Evolutionary conservation across 2,113 vertebrate species (phyloP).

Genomic region (Sakesphorus luctuosus): DNA sequence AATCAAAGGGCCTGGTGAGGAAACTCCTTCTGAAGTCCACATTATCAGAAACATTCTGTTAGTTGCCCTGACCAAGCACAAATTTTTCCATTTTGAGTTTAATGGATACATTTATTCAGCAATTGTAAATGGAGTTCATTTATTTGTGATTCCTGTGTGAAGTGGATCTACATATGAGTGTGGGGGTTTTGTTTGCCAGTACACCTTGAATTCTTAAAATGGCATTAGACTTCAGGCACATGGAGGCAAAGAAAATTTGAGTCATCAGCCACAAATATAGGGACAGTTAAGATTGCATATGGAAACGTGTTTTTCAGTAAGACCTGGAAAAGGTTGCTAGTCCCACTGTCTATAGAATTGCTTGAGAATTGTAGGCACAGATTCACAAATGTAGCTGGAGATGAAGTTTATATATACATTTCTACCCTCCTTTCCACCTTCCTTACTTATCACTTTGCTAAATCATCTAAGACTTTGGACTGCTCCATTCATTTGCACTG

Average conservation of each 20-base stretch:
- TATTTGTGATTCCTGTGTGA: neutral
- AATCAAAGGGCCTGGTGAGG: neutral
- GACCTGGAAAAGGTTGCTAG: neutral
- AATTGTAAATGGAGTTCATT: neutral
- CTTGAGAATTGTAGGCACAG: neutral
- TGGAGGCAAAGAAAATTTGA: neutral
- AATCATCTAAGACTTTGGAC: neutral
- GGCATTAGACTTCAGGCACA: neutral
- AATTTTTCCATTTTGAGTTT: neutral
- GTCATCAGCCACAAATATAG: neutral
- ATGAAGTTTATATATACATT: neutral
- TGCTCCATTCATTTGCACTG: neutral
- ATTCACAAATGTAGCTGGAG: neutral
- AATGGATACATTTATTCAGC: neutral
- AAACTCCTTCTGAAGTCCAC: neutral
- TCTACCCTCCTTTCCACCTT: neutral
- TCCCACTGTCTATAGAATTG: neutral
- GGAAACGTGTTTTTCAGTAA: neutral
- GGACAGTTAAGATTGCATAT: neutral
- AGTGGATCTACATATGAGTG: neutral
- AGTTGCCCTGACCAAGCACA: neutral
- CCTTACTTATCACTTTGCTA: neutral
- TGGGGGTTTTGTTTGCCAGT: neutral
- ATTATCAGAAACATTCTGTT: neutral
- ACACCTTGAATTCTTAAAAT: neutral